A percentile compares a stretch with the other conserved stretches of the same genome.
Evolutionary conservation across 2,113 vertebrate genomes (phyloP).

Genomic region (Ammodytes dubius): DNA sequence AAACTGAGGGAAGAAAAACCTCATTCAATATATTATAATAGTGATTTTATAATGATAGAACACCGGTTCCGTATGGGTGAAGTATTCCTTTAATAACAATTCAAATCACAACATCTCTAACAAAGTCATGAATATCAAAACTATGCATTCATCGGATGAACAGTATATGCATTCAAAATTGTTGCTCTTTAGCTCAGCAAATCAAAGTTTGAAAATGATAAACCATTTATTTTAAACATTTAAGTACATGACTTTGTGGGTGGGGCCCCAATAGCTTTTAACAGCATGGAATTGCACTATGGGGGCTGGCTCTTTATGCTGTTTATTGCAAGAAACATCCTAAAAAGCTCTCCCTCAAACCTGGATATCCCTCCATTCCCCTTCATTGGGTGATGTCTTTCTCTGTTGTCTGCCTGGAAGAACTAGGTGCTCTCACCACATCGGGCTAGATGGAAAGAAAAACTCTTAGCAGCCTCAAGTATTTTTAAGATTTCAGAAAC

Average conservation of each 20-base stretch:
- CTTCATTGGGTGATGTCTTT: slow-evolving; percentile 56
- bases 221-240: slow-evolving; percentile 24
- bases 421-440: slow-evolving; percentile 66
- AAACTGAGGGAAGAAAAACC: too few species aligned
- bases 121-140: neutral
- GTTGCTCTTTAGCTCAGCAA: slow-evolving; percentile 28
- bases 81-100: too few species aligned
- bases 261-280: slow-evolving; percentile 20
- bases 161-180: neutral
- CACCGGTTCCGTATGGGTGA: too few species aligned
- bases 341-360: slow-evolving; percentile 53
- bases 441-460: slow-evolving; percentile 69
- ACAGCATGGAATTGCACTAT: slow-evolving; percentile 23
- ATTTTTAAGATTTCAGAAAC: slow-evolving; percentile 66
- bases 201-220: slow-evolving; percentile 42
- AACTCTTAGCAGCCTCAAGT: slow-evolving; percentile 67
- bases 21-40: too few species aligned
- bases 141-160: neutral
- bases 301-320: slow-evolving; percentile 17
- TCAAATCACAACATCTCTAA: too few species aligned
- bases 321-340: slow-evolving; percentile 52
- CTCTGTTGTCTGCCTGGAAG: slow-evolving; percentile 74
- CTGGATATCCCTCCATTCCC: slow-evolving; percentile 74
- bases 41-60: too few species aligned
- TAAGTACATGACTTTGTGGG: slow-evolving; percentile 21